A percentile compares a stretch with the other conserved stretches of the same genome.
Conservation (phyloP, 2,888 invertebrate species). For the Melolontha melolontha region DNA sequence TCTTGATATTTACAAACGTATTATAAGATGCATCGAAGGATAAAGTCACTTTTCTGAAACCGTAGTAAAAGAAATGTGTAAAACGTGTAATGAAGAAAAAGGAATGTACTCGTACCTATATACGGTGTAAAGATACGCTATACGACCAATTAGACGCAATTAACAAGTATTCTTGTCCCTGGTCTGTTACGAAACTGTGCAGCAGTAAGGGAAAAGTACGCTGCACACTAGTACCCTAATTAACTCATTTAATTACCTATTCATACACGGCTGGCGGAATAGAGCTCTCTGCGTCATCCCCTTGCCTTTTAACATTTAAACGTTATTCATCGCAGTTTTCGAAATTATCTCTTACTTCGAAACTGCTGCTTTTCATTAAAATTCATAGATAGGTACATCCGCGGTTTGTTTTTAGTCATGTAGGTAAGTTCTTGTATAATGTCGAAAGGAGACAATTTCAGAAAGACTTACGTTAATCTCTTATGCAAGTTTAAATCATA, state of each 20-base stretch:
- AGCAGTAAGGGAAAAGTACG: conserved; percentile 17
- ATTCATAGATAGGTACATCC: conserved; percentile 11
- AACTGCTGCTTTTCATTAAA: conserved; percentile 20
- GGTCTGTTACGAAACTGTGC: conserved; percentile 21
- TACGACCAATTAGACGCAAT: conserved; percentile 28
- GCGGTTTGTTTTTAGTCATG: conserved; percentile 9
- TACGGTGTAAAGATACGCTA: background rate
- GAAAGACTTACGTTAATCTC: too few relatives aligned
- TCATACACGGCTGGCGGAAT: conserved; percentile 13
- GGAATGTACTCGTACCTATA: background rate
- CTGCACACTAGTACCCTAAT: conserved; percentile 33
- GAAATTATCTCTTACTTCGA: conserved; percentile 26
- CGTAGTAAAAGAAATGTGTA: background rate
- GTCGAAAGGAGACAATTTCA: too few relatives aligned
- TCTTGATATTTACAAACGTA: too few relatives aligned
- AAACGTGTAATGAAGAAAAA: conserved; percentile 4
- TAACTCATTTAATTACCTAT: conserved; percentile 38
- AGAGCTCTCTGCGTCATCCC: background rate
- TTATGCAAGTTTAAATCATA: too few relatives aligned
- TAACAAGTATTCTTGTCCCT: conserved; percentile 28
- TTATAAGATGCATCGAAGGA: too few relatives aligned
- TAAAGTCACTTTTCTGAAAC: too few relatives aligned
- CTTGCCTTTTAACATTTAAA: conserved; percentile 30
- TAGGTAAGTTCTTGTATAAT: too few relatives aligned
- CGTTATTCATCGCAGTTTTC: conserved; percentile 33